A percentile compares a stretch with the other conserved stretches of the same genome.
These are phyloP conservation scores for Drosophila bifasciata DNA, from an alignment of 1,140 invertebrate species.

Conservation along the genomic window DNA sequence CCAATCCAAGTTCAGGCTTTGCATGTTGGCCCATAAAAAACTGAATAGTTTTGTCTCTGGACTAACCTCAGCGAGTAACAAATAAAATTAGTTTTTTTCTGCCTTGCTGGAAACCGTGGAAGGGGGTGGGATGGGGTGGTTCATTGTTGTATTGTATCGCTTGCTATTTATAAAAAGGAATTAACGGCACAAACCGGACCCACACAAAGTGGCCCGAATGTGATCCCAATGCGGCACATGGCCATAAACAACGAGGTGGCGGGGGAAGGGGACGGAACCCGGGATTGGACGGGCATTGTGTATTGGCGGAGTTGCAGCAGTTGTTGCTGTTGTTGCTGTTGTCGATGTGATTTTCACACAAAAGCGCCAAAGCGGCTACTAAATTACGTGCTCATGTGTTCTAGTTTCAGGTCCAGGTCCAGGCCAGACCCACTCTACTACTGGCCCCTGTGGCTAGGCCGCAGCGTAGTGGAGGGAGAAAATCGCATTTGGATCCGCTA, in stretches of 20 bases:
- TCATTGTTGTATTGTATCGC: constrained; percentile 55
- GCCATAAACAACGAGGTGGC: constrained; percentile 66
- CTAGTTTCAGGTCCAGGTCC: constrained; percentile 59
- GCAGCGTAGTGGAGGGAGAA: constrained; percentile 44
- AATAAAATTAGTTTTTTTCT: constrained; percentile 57
- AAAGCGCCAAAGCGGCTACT: constrained; percentile 79
- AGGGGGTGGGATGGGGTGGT: constrained; percentile 3
- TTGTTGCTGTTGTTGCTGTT: constrained; percentile 26
- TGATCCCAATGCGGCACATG: constrained; percentile 74
- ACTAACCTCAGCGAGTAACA: constrained; percentile 42
- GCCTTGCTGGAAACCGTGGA: constrained; percentile 8
- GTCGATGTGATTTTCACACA: constrained; percentile 80
- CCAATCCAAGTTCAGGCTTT: constrained; percentile 40
- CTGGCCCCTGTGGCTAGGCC: constrained; percentile 19
- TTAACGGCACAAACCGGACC: constrained; percentile 80
- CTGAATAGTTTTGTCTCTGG: constrained; percentile 68
- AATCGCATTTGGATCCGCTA: constrained; percentile 78
- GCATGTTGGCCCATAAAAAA: constrained; percentile 44
- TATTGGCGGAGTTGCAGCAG: constrained; percentile 11
- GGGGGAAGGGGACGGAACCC: background rate
- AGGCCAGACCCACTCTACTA: constrained; percentile 2
- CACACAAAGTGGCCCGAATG: constrained; percentile 61
- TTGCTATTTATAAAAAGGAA: constrained; percentile 80
- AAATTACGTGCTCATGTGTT: constrained; percentile 82
- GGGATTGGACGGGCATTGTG: constrained; percentile 12